A percentile compares a stretch with the other conserved stretches of the same genome.
Evolutionary conservation across 1,140 invertebrate genomes (phyloP).

Genomic region (Rhopalosiphum maidis): DNA sequence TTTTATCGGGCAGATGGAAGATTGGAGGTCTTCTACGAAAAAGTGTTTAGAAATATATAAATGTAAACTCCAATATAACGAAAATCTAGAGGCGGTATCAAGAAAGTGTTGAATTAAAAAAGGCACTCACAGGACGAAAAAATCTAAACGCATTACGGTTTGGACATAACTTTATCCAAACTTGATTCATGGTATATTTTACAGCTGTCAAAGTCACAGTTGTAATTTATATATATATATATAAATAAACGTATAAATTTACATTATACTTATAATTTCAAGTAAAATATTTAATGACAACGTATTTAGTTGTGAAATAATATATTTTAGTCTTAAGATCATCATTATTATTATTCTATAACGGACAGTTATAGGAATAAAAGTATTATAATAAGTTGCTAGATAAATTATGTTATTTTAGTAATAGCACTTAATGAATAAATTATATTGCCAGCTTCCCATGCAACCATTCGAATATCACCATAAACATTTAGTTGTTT

Average conservation of each 20-base stretch:
- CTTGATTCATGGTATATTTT: background rate
- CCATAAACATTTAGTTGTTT: background rate
- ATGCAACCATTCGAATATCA: background rate
- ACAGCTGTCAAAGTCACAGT: background rate
- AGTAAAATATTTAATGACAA: background rate
- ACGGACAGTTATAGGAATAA: too few relatives aligned
- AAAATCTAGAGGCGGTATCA: background rate
- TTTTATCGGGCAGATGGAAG: background rate
- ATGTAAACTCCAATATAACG: background rate
- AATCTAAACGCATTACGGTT: background rate
- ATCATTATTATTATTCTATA: too few relatives aligned
- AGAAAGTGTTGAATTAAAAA: background rate
- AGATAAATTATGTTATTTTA: background rate
- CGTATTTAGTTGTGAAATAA: background rate
- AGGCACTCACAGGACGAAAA: background rate
- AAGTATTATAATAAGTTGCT: background rate
- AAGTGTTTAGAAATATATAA: background rate
- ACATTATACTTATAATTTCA: background rate
- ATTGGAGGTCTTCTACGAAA: background rate
- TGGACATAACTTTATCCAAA: background rate
- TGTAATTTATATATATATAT: background rate
- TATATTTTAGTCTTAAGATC: background rate
- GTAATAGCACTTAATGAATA: background rate
- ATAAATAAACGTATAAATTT: background rate
- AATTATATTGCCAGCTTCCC: background rate